Conservation (phyloP, 53 echinoderm and acorn worm species). For the Astropecten irregularis region DNA sequence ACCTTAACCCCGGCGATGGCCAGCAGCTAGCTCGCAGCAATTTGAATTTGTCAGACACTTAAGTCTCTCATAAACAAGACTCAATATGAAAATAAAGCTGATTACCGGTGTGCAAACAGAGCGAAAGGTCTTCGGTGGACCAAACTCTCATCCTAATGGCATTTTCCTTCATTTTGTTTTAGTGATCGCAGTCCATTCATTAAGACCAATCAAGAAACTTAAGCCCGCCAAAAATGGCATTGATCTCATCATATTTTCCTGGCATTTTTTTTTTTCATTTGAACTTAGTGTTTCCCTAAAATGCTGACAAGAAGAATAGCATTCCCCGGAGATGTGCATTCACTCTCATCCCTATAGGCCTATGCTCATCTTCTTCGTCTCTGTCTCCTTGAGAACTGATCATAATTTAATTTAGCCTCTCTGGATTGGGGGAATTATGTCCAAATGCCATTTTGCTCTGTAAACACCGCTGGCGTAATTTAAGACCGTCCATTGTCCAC, state of each 20-base stretch:
- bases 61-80: background rate
- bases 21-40: background rate
- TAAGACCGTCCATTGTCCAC: slow-evolving; percentile 5
- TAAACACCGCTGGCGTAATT: slow-evolving; percentile 2
- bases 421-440: slow-evolving; percentile 3
- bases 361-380: background rate
- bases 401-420: slow-evolving; percentile 41
- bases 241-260: slow-evolving; percentile 6
- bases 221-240: background rate
- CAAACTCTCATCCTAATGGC: slow-evolving; percentile 2
- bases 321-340: background rate
- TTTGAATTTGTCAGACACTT: slow-evolving; percentile 4
- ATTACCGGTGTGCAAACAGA: slow-evolving; percentile 39
- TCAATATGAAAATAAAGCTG: background rate
- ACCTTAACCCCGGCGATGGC: too few relatives aligned
- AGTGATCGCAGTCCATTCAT: slow-evolving; percentile 20
- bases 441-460: slow-evolving; percentile 38
- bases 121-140: background rate
- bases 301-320: slow-evolving; percentile 5
- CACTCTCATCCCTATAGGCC: too few relatives aligned
- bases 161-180: slow-evolving; percentile 13
- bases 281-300: slow-evolving; percentile 14
- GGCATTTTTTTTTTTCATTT: background rate
- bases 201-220: slow-evolving; percentile 3
- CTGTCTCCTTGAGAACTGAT: slow-evolving; percentile 35